phyloP scores from a whole-genome alignment of 2,888 invertebrate species.

The Volucella zonaria region DNA sequence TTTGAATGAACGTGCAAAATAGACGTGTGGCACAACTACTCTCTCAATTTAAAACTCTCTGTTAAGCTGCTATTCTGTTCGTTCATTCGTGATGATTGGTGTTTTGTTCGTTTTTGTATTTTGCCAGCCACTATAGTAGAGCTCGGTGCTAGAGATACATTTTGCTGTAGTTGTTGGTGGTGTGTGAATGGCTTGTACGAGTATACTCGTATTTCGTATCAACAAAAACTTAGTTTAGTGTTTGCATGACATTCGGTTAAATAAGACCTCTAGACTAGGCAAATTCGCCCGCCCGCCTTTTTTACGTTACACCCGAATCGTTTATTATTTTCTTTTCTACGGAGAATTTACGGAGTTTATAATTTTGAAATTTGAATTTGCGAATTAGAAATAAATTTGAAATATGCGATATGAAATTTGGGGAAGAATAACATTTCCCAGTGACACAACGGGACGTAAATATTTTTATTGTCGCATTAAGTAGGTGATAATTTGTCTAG shows the following conservation, averaged over 20 bases:
- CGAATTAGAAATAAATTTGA: conserved; percentile 33
- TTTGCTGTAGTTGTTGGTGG: conserved; percentile 45
- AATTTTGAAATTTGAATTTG: conserved; percentile 31
- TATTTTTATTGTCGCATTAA: conserved; percentile 27
- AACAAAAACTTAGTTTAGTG: conserved; percentile 76
- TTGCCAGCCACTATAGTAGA: conserved; percentile 65
- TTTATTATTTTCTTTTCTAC: conserved; percentile 10
- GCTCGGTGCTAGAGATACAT: conserved; percentile 62
- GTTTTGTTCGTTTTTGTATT: conserved; percentile 74
- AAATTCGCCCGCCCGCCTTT: conserved; percentile 59
- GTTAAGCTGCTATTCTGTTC: conserved; percentile 61
- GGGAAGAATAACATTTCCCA: conserved; percentile 28
- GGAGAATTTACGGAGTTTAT: not conserved
- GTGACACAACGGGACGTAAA: conserved; percentile 54
- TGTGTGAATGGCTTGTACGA: conserved; percentile 61
- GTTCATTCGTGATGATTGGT: conserved; percentile 56
- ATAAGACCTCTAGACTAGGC: conserved; percentile 74
- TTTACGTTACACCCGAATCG: conserved; percentile 40
- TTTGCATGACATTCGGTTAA: conserved; percentile 78
- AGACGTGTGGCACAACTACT: conserved; percentile 78
- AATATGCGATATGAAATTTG: conserved; percentile 28
- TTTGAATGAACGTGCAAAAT: conserved; percentile 82
- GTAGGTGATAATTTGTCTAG: conserved; percentile 43
- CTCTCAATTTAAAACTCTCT: conserved; percentile 47
- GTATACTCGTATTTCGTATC: conserved; percentile 60